Base-by-base conservation (phyloP, 2,113 vertebrate species). In the Heterocephalus glaber region DNA sequence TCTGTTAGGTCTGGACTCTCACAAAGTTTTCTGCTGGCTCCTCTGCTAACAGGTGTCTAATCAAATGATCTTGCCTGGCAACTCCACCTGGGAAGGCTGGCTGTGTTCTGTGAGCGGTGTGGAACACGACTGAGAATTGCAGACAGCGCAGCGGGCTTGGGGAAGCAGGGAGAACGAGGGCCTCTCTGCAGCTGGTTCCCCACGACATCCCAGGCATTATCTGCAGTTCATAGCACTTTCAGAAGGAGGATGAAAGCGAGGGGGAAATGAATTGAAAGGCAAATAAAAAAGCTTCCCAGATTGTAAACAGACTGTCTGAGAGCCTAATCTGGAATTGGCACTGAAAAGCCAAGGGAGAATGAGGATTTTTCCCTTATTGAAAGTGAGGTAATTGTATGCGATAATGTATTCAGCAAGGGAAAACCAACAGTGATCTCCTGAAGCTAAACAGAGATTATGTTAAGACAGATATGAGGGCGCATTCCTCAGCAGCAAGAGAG, bases 31-130 rank as follows among this genome's bases (percentile, higher is more conserved):
- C 35, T 61, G 77, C 47, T 60, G 26, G 61, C 54, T n/a, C 11
- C 60, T 92, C 60, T 66, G 68, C 90, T 54, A 22, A 7, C 63
- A 74, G 63, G 54, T 88, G 82, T 63, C 61, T 33, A 54, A 89
- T 30, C 65, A 28, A 8, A 38, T 26, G 41, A 35, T 68, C 87
- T 93, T 94, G 76, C 96, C 92, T 97, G 79, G 96, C 93, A 97
- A 86, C 76, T 26, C 84, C 10, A 1, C 61, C 0, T 0, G 26
- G 72, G 88, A 86, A 52, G 95, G 61, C 26, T 19, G 35, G 70
- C 79, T 56, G 7, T 2, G 8, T 52, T 94, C 58, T 49, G 12
- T 52, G 47, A 35, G 66, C 56, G 79, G 20, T 3, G 0, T n/a
- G 16, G 22, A 22, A 8, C 11, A 0, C 1, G 10, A n/a, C 11